Evolutionary conservation across 1,140 invertebrate genomes (phyloP).

Genomic region (Oncopeltus fasciatus): DNA sequence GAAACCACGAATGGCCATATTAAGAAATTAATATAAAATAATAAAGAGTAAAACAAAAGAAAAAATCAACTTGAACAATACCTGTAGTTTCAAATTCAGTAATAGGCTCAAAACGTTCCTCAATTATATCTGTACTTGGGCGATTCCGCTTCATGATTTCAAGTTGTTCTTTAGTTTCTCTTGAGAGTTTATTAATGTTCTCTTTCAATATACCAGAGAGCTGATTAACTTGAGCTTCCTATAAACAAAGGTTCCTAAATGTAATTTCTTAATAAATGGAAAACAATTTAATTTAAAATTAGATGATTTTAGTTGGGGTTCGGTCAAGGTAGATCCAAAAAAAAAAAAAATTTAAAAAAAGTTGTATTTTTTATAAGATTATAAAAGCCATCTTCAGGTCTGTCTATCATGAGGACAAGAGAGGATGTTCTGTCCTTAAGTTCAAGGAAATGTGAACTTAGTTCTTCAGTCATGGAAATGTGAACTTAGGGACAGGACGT

Average conservation of each 20-base stretch:
- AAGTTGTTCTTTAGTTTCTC: slow-evolving; percentile 66
- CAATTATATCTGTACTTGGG: slow-evolving; percentile 36
- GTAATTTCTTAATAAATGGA: too few species aligned
- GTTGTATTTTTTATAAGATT: too few species aligned
- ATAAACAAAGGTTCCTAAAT: slow-evolving; percentile 21
- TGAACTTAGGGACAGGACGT: too few species aligned
- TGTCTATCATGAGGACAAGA: too few species aligned
- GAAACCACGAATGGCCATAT: slow-evolving; percentile 25
- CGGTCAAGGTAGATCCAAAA: too few species aligned
- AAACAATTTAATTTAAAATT: too few species aligned
- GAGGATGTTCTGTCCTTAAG: too few species aligned
- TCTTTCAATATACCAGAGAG: slow-evolving; percentile 58
- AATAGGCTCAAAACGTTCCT: slow-evolving; percentile 45
- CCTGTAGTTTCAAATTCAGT: slow-evolving; percentile 51
- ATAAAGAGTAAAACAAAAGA: neutral
- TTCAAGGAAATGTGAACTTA: too few species aligned
- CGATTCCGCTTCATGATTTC: slow-evolving; percentile 48
- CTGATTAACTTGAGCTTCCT: slow-evolving; percentile 58
- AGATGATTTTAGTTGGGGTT: too few species aligned
- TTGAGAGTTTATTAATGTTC: slow-evolving; percentile 47
- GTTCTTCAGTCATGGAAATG: too few species aligned
- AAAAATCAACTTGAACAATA: slow-evolving; percentile 22
- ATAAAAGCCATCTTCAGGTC: too few species aligned
- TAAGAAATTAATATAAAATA: neutral
- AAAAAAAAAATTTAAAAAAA: too few species aligned